Conservation (phyloP, 2,888 invertebrate genomes). For the Torymus aiolomorphi region DNA sequence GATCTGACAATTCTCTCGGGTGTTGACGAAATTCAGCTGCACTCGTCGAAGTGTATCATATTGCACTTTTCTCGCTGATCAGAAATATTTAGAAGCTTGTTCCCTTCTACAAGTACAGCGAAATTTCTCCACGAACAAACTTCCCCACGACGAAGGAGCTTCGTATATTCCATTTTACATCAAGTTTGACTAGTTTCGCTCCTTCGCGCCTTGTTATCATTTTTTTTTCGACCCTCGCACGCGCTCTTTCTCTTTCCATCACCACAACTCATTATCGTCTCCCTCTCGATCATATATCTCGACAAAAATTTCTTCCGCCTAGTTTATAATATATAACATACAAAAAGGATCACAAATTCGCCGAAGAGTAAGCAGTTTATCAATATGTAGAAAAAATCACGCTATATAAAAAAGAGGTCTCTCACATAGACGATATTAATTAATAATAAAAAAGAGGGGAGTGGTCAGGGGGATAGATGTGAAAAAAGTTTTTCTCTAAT, state of each 20-base stretch:
- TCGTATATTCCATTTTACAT: constrained; percentile 33
- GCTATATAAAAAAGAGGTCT: constrained; percentile 45
- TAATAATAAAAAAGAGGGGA: constrained; percentile 23
- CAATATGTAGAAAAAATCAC: constrained; percentile 55
- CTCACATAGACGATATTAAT: constrained; percentile 30
- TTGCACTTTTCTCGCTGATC: constrained; percentile 19
- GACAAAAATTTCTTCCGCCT: constrained; percentile 40
- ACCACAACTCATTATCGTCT: too few species aligned
- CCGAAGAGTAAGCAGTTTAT: constrained; percentile 49
- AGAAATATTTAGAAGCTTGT: neutral
- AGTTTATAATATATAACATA: constrained; percentile 37
- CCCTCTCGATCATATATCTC: constrained; percentile 40
- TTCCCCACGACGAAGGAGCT: constrained; percentile 27
- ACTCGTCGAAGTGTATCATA: constrained; percentile 27
- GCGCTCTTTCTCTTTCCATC: neutral
- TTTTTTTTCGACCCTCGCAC: constrained; percentile 24
- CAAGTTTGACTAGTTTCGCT: constrained; percentile 57
- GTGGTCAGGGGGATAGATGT: neutral
- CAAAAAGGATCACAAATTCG: constrained; percentile 56
- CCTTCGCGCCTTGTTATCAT: constrained; percentile 21
- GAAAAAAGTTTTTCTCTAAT: constrained; percentile 24
- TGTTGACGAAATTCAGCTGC: constrained; percentile 15
- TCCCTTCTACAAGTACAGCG: too few species aligned
- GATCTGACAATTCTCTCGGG: constrained; percentile 29
- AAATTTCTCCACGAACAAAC: too few species aligned